phyloP scores from a whole-genome alignment of 2,888 invertebrate species.

The Schrankia costaestrigalis region DNA sequence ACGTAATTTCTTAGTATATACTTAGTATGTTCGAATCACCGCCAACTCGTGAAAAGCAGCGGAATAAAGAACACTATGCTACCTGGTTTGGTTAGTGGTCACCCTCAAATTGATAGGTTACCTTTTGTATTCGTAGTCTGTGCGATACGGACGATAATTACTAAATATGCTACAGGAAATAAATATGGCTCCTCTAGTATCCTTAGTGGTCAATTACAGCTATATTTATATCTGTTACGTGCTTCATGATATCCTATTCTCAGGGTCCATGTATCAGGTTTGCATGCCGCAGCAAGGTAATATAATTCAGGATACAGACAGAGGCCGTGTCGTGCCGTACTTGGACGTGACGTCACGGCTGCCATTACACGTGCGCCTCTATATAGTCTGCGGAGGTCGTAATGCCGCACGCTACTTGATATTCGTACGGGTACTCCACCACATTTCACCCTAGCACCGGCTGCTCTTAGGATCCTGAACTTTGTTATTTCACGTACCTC shows the following conservation, averaged over 20 bases:
- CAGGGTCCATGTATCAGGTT: conserved; percentile 28
- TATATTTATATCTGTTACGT: not conserved
- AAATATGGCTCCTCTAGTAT: too few species aligned
- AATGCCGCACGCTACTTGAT: conserved; percentile 55
- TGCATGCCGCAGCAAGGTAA: conserved; percentile 37
- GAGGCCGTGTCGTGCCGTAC: conserved; percentile 38
- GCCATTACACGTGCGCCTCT: conserved; percentile 49
- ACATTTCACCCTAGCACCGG: conserved; percentile 67
- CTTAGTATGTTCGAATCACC: too few species aligned
- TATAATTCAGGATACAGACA: conserved; percentile 51
- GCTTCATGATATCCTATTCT: conserved; percentile 21
- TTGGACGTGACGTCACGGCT: conserved; percentile 62
- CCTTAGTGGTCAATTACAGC: not conserved
- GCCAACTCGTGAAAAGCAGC: too few species aligned
- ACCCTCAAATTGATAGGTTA: too few species aligned
- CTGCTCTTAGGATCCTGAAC: conserved; percentile 60
- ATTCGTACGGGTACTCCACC: conserved; percentile 57
- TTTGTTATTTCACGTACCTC: conserved; percentile 61
- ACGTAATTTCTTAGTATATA: too few species aligned
- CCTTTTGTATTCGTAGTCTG: too few species aligned
- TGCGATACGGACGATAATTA: too few species aligned
- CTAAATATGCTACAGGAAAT: too few species aligned
- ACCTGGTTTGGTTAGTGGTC: too few species aligned
- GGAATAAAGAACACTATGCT: too few species aligned
- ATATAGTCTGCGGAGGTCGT: conserved; percentile 25